Evolutionary conservation across 2,797 vertebrate genomes (phyloP).

Genomic region (Chelmon rostratus): DNA sequence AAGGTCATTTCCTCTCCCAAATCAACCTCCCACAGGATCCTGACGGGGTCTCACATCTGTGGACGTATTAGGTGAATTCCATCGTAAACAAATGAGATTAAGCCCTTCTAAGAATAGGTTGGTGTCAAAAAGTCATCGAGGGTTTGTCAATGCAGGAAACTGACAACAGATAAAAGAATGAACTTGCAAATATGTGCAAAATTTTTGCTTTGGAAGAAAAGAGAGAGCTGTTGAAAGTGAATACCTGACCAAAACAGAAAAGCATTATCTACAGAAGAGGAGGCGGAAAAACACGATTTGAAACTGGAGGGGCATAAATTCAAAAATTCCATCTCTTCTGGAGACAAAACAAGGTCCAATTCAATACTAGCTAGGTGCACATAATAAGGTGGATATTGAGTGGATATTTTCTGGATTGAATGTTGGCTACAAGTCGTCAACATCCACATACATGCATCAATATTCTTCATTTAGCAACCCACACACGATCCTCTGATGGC

Average conservation of each 20-base stretch:
- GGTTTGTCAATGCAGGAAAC: neutral
- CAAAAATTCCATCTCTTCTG: slow-evolving; percentile 25
- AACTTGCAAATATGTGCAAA: neutral
- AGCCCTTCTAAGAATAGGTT: slow-evolving; percentile 5
- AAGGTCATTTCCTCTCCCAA: neutral
- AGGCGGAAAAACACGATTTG: neutral
- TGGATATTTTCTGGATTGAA: slow-evolving; percentile 42
- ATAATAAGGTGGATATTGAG: slow-evolving; percentile 35
- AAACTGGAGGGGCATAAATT: neutral
- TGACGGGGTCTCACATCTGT: neutral
- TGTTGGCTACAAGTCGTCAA: slow-evolving; percentile 33
- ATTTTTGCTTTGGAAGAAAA: neutral
- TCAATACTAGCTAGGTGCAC: neutral
- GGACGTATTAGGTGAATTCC: neutral
- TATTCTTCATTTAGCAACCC: slow-evolving; percentile 51
- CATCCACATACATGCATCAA: slow-evolving; percentile 52
- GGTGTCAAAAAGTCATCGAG: neutral
- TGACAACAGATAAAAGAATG: neutral
- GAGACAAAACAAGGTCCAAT: slow-evolving; percentile 10
- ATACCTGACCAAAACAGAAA: neutral
- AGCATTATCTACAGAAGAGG: slow-evolving; percentile 6
- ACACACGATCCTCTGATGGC: slow-evolving; percentile 48
- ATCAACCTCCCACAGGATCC: neutral
- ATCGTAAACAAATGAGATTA: neutral
- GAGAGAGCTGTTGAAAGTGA: neutral